Evolutionary conservation across 2,113 vertebrate species (phyloP).

Genomic region (Larimichthys polyactis): DNA sequence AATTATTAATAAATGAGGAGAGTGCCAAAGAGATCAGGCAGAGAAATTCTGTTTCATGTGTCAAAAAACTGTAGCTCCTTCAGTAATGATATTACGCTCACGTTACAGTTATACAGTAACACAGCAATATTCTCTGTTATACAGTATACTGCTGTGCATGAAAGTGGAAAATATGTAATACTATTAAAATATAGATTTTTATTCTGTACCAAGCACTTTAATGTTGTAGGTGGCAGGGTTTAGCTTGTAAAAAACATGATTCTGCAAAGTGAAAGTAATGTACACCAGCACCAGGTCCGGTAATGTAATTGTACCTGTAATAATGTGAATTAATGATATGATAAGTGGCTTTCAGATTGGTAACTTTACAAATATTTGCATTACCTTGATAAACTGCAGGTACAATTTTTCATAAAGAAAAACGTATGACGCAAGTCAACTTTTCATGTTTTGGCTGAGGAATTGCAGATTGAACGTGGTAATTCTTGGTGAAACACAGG

Average conservation of each 20-base stretch:
- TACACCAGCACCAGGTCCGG: not conserved
- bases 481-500: not conserved
- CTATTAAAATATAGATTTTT: not conserved
- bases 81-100: slow-evolving; percentile 2
- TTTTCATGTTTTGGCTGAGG: not conserved
- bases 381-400: not conserved
- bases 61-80: slow-evolving; percentile 18
- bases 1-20: slow-evolving; percentile 50
- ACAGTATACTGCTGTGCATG: not conserved
- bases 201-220: not conserved
- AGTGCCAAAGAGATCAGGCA: slow-evolving; percentile 27
- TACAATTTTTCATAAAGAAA: not conserved
- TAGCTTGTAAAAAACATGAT: too few relatives aligned
- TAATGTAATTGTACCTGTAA: not conserved
- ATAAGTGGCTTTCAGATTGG: too few relatives aligned
- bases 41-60: slow-evolving; percentile 46
- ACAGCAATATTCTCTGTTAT: not conserved
- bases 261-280: slow-evolving; percentile 1
- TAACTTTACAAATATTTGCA: not conserved
- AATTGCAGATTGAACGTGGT: not conserved
- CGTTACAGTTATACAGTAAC: not conserved
- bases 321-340: not conserved
- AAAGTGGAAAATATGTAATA: not conserved
- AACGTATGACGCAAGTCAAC: not conserved
- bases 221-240: not conserved